phyloP scores from a whole-genome alignment of 64 coral and sea anemone genomes.

The Montipora efflorescens region DNA sequence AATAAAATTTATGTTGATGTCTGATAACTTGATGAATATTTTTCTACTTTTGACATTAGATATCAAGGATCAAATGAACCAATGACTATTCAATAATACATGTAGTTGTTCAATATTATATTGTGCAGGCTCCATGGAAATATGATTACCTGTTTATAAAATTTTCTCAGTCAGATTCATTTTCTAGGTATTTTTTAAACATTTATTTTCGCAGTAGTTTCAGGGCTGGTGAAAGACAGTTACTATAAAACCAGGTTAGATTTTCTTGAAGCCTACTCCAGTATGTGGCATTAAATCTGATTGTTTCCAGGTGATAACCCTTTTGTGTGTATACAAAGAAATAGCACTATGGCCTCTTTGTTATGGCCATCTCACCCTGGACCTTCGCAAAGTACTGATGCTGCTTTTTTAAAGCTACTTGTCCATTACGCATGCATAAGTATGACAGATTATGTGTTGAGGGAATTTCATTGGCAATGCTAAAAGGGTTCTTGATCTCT shows the following conservation, averaged over 20 bases:
- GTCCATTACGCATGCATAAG: constrained; percentile 56
- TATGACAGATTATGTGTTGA: constrained; percentile 61
- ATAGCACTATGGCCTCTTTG: constrained; percentile 64
- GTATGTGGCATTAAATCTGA: constrained; percentile 57
- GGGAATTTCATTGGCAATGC: constrained; percentile 58
- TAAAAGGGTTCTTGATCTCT: constrained; percentile 60
- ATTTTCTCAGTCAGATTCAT: constrained; percentile 38
- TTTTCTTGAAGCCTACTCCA: constrained; percentile 67
- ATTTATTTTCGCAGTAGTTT: constrained; percentile 45
- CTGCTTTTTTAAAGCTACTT: constrained; percentile 51
- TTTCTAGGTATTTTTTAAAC: constrained; percentile 26
- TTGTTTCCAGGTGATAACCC: constrained; percentile 66
- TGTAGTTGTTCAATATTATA: constrained; percentile 21
- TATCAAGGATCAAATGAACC: constrained; percentile 31
- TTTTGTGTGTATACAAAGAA: constrained; percentile 80
- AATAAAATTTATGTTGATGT: neutral
- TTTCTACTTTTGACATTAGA: neutral
- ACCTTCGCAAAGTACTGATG: constrained; percentile 72
- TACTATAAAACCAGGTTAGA: constrained; percentile 68
- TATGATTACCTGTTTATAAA: neutral
- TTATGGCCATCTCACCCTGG: constrained; percentile 66
- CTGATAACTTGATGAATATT: neutral
- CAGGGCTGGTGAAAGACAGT: constrained; percentile 52
- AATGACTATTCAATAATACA: neutral
- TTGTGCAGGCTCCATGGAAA: constrained; percentile 22